phyloP scores from a whole-genome alignment of 2,888 invertebrate genomes.

The Yponomeuta plumbellus region DNA sequence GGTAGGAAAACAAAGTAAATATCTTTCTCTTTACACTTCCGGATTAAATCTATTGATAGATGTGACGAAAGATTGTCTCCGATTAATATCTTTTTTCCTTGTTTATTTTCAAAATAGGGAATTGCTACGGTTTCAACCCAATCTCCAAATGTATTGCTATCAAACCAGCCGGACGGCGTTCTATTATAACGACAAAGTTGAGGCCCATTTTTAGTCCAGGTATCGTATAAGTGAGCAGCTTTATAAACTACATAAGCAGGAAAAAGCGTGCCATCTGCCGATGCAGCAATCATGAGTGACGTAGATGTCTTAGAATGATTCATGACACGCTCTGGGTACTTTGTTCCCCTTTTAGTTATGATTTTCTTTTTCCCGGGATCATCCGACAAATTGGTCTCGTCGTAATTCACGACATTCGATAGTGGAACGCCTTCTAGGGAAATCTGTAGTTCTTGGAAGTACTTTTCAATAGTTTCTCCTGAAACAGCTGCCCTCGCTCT shows the following conservation, averaged over 20 bases:
- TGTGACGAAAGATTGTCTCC: no score
- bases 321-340: conserved; percentile 12
- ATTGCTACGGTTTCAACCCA: not conserved
- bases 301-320: conserved; percentile 8
- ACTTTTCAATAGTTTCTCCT: not conserved
- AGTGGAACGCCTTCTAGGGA: not conserved
- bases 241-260: conserved; percentile 12
- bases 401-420: conserved; percentile 9
- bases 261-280: conserved; percentile 8
- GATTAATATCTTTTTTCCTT: conserved; percentile 1
- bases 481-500: not conserved
- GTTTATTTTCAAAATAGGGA: not conserved
- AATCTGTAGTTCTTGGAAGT: not conserved
- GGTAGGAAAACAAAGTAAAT: no score
- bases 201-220: conserved; percentile 8
- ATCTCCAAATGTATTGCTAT: conserved; percentile 7
- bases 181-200: conserved; percentile 5
- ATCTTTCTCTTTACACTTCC: no score
- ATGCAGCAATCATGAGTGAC: conserved; percentile 9
- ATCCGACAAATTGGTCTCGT: conserved; percentile 11
- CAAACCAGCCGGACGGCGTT: conserved; percentile 9
- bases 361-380: conserved; percentile 10
- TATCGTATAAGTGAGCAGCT: conserved; percentile 4
- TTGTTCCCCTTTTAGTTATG: conserved; percentile 7
- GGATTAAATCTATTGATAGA: no score